phyloP scores from a whole-genome alignment of 2,888 invertebrate species.

The Ethmia dodecea region DNA sequence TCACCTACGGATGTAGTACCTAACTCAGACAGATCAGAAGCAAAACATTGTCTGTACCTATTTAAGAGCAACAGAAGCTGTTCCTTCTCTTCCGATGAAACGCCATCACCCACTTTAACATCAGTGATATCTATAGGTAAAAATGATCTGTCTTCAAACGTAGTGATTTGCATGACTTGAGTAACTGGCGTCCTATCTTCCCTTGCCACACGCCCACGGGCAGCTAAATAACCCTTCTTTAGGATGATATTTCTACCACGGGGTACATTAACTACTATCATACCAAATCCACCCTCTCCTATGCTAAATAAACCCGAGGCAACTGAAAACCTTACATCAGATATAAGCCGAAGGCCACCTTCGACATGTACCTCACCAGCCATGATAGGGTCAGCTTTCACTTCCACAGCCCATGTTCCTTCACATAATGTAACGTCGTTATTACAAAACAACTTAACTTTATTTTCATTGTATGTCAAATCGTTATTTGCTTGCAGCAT shows the following conservation, averaged over 20 bases:
- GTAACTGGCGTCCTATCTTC: too few relatives aligned
- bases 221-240: too few relatives aligned
- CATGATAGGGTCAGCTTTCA: background rate
- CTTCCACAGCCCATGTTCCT: background rate
- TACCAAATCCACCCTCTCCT: too few relatives aligned
- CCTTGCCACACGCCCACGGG: too few relatives aligned
- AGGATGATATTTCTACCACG: too few relatives aligned
- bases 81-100: background rate
- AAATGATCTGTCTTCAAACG: background rate
- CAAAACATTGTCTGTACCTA: slow-evolving; percentile 10
- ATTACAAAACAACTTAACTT: background rate
- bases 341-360: background rate
- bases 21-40: slow-evolving; percentile 7
- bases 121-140: background rate
- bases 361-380: slow-evolving; percentile 1
- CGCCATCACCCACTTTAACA: background rate
- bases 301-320: too few relatives aligned
- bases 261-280: too few relatives aligned
- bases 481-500: background rate
- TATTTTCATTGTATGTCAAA: too few relatives aligned
- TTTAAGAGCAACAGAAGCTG: slow-evolving; percentile 1
- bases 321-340: too few relatives aligned
- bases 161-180: background rate
- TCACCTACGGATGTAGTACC: slow-evolving; percentile 9
- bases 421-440: background rate